phyloP scores from a whole-genome alignment of 2,888 invertebrate species.

The Pachydiplax longipennis region DNA sequence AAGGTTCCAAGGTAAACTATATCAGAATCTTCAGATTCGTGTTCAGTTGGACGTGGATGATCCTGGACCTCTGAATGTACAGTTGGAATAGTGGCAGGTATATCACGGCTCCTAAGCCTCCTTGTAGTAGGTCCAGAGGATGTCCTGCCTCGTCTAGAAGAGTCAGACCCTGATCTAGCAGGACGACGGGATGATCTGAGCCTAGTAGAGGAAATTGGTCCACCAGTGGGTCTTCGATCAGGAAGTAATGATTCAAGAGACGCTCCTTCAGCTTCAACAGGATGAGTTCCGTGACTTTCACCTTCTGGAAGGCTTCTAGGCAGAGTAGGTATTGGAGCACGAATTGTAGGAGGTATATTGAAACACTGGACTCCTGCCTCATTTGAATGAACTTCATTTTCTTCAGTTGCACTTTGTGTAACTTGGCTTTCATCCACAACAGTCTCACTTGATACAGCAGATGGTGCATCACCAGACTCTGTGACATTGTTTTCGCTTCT shows the following conservation, averaged over 20 bases:
- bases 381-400: not conserved
- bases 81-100: not conserved
- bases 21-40: slow-evolving; percentile 8
- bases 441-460: not conserved
- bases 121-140: not conserved
- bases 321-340: not conserved
- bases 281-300: not conserved
- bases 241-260: not conserved
- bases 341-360: not conserved
- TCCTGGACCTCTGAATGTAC: not conserved
- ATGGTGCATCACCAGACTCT: not conserved
- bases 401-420: not conserved
- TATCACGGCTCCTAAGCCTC: slow-evolving; percentile 17
- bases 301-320: not conserved
- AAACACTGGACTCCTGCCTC: not conserved
- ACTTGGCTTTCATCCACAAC: not conserved
- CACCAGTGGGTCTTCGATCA: not conserved
- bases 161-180: not conserved
- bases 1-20: slow-evolving; percentile 33
- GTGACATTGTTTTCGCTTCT: not conserved
- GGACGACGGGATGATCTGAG: not conserved
- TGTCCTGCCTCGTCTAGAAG: not conserved
- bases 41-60: slow-evolving; percentile 5
- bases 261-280: not conserved
- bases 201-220: not conserved